Evolutionary conservation across 2,797 vertebrate species (phyloP).

Genomic region (Pempheris klunzingeri): DNA sequence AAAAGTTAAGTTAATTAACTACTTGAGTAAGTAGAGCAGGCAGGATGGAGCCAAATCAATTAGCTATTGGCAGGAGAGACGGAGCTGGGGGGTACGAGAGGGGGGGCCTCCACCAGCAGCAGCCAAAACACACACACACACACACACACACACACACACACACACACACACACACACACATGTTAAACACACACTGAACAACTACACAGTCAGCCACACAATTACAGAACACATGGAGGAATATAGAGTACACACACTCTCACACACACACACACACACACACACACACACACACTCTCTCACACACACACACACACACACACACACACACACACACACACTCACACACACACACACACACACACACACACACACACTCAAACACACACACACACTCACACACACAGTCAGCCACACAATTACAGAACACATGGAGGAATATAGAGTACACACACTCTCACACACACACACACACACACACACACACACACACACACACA

Average conservation of each 20-base stretch:
- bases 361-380: not conserved
- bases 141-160: conserved; percentile 12
- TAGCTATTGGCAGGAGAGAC: conserved; percentile 80
- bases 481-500: not conserved
- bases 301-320: too few species aligned
- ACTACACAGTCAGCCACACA: conserved; percentile 25
- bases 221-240: too few species aligned
- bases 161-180: conserved; percentile 3
- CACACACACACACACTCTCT: not conserved
- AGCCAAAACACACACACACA: conserved; percentile 60
- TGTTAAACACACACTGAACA: conserved; percentile 16
- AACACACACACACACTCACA: not conserved
- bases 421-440: too few species aligned
- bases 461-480: conserved; percentile 9
- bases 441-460: not conserved
- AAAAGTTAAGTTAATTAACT: conserved; percentile 84
- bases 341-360: not conserved
- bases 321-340: not conserved
- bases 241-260: not conserved
- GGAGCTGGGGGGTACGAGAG: conserved; percentile 51
- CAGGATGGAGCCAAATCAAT: conserved; percentile 82
- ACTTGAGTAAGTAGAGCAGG: conserved; percentile 79
- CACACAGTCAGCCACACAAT: not conserved
- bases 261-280: conserved; percentile 4
- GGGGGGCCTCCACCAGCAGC: conserved; percentile 36